Conservation (phyloP, 2,797 vertebrate genomes). For the Oophaga sylvatica region DNA sequence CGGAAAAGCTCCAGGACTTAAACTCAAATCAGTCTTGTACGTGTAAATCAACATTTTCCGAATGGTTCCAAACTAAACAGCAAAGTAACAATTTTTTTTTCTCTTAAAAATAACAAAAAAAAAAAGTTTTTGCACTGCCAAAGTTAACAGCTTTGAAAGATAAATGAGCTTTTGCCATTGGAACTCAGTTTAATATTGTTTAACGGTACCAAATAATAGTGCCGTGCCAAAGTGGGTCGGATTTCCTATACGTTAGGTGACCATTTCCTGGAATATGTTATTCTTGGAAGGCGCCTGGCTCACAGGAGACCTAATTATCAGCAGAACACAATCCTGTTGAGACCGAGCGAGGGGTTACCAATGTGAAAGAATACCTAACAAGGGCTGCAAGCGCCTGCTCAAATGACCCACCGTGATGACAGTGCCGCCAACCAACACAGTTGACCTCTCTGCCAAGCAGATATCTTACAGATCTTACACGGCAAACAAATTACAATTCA, state of each 20-base stretch:
- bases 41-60: conserved; percentile 23
- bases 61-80: background rate
- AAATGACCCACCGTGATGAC: conserved; percentile 53
- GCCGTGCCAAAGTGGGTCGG: conserved; percentile 48
- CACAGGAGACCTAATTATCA: conserved; percentile 60
- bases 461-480: conserved; percentile 32
- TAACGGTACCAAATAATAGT: conserved; percentile 57
- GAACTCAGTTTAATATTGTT: conserved; percentile 61
- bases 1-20: background rate
- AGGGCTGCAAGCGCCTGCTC: conserved; percentile 37
- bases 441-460: conserved; percentile 45
- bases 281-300: conserved; percentile 36
- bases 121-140: conserved; percentile 48
- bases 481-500: conserved; percentile 46
- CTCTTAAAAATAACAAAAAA: conserved; percentile 44
- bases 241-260: conserved; percentile 60
- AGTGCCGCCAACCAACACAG: conserved; percentile 35
- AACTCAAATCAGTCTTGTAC: background rate
- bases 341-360: conserved; percentile 49
- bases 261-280: conserved; percentile 61
- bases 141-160: conserved; percentile 57
- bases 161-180: conserved; percentile 61
- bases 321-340: conserved; percentile 51
- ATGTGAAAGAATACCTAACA: conserved; percentile 38
- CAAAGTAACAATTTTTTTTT: conserved; percentile 22